Conservation (phyloP, 2,113 vertebrate genomes). For the Oreochromis aureus region DNA sequence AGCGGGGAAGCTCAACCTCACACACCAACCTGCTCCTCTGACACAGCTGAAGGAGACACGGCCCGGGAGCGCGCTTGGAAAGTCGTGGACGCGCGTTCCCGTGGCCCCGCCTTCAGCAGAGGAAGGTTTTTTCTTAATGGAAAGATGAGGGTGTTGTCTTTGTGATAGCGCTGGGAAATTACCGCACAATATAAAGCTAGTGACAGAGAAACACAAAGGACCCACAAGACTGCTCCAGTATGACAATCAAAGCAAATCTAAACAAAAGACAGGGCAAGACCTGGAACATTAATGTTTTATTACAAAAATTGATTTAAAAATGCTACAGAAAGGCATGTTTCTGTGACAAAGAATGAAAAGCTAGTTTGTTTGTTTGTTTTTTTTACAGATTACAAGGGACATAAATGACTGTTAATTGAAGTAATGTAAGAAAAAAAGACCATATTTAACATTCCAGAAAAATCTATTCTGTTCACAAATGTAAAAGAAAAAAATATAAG, state of each 20-base stretch:
- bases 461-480: fast-evolving
- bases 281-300: neutral
- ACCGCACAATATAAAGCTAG: neutral
- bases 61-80: neutral
- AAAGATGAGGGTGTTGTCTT: neutral
- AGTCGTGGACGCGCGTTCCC: neutral
- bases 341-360: neutral
- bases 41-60: neutral
- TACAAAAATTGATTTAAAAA: neutral
- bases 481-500: neutral
- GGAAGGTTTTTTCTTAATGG: neutral
- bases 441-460: neutral
- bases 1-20: neutral
- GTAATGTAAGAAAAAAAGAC: neutral
- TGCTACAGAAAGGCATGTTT: fast-evolving
- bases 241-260: neutral
- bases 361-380: too few species aligned
- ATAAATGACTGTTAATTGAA: neutral
- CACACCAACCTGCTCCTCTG: neutral
- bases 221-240: neutral
- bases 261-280: neutral
- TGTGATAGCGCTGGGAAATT: neutral
- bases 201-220: neutral
- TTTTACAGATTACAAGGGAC: neutral
- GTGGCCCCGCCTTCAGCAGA: slow-evolving; percentile 8